phyloP scores from a whole-genome alignment of 2,888 invertebrate genomes.

The Melipona bicolor region DNA sequence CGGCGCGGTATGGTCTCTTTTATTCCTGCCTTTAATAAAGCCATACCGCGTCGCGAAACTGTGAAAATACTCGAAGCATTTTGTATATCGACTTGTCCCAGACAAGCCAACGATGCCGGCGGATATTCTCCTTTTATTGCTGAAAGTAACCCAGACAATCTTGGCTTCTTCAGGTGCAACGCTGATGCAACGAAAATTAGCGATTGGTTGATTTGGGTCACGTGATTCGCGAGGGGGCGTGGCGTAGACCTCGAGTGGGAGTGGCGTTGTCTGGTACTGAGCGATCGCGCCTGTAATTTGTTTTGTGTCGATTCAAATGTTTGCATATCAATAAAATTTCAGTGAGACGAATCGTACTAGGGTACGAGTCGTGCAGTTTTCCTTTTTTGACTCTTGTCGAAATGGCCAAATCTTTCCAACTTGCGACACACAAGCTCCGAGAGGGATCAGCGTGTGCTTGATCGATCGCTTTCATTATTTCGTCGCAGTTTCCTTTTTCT shows the following conservation, averaged over 20 bases:
- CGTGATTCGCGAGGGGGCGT: too few relatives aligned
- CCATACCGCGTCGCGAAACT: background rate
- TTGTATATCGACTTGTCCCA: background rate
- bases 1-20: conserved; percentile 8
- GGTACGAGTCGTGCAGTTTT: too few relatives aligned
- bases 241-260: too few relatives aligned
- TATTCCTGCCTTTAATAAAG: conserved; percentile 7
- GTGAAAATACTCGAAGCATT: conserved; percentile 8
- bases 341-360: too few relatives aligned
- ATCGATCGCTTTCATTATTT: conserved; percentile 68
- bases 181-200: too few relatives aligned
- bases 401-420: conserved; percentile 35
- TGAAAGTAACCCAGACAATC: too few relatives aligned
- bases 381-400: background rate
- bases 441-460: conserved; percentile 62
- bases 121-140: background rate
- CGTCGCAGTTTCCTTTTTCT: background rate
- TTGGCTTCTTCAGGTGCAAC: too few relatives aligned
- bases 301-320: too few relatives aligned
- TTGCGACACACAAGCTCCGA: conserved; percentile 38
- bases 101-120: background rate
- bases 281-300: too few relatives aligned
- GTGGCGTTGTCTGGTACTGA: too few relatives aligned
- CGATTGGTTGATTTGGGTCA: too few relatives aligned
- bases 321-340: too few relatives aligned